Evolutionary conservation across 2,888 invertebrate genomes (phyloP).

Genomic region (Ichneumoninae sp.): DNA sequence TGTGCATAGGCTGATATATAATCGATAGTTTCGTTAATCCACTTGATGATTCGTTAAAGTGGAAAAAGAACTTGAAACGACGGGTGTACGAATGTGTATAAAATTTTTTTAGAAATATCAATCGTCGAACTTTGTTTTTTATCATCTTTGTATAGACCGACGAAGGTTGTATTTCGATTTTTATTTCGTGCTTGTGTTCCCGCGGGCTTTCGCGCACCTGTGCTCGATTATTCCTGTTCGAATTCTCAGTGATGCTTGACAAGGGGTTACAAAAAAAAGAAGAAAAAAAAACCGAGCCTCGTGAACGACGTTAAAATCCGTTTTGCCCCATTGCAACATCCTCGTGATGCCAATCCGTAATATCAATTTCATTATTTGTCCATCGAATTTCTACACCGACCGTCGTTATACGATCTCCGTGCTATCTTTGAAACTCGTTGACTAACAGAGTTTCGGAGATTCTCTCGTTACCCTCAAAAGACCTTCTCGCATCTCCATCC

Average conservation of each 20-base stretch:
- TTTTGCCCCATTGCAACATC: slow-evolving; percentile 24
- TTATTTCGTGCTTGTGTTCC: slow-evolving; percentile 40
- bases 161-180: slow-evolving; percentile 44
- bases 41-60: slow-evolving; percentile 25
- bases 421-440: slow-evolving; percentile 51
- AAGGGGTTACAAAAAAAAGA: background rate
- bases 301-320: slow-evolving; percentile 30
- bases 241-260: slow-evolving; percentile 2
- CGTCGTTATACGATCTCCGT: slow-evolving; percentile 7
- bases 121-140: slow-evolving; percentile 36
- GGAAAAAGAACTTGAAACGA: slow-evolving; percentile 26
- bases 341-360: slow-evolving; percentile 26
- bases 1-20: slow-evolving; percentile 57
- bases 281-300: slow-evolving; percentile 44
- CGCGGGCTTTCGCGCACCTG: slow-evolving; percentile 20
- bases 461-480: slow-evolving; percentile 1
- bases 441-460: slow-evolving; percentile 54
- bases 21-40: slow-evolving; percentile 37
- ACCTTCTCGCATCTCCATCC: slow-evolving; percentile 32
- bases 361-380: slow-evolving; percentile 11
- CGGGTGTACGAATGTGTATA: slow-evolving; percentile 43
- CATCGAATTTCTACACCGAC: slow-evolving; percentile 23
- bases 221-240: slow-evolving; percentile 7
- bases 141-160: slow-evolving; percentile 3
- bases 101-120: slow-evolving; percentile 58